A percentile compares a stretch with the other conserved stretches of the same genome.
Conservation (phyloP, 2,888 invertebrate species). For the Ornithoptera priamus region DNA sequence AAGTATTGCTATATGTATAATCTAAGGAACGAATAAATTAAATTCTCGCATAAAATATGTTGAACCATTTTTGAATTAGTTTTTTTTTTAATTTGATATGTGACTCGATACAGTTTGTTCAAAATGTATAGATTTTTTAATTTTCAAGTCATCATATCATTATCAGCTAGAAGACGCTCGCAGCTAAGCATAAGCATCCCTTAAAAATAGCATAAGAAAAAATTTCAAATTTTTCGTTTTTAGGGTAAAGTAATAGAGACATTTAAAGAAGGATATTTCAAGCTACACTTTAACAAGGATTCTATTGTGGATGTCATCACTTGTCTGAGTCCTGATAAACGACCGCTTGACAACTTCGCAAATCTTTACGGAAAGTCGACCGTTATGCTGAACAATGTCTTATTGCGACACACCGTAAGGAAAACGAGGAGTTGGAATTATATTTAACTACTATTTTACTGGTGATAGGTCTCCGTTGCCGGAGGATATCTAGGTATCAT, state of each 20-base stretch:
- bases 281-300: constrained; percentile 78
- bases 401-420: constrained; percentile 80
- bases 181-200: no score
- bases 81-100: no score
- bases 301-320: constrained; percentile 81
- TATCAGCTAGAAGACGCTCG: no score
- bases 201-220: not conserved
- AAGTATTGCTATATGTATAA: no score
- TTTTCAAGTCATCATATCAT: no score
- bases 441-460: not conserved
- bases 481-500: not conserved
- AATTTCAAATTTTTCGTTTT: constrained; percentile 20
- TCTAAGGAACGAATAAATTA: no score
- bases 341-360: constrained; percentile 81
- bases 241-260: constrained; percentile 82
- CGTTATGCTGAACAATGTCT: constrained; percentile 83
- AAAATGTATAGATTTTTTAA: no score
- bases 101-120: no score
- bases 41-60: no score
- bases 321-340: constrained; percentile 78
- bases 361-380: constrained; percentile 86
- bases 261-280: constrained; percentile 83
- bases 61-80: no score
- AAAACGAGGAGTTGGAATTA: not conserved
- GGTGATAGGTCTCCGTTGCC: not conserved